Conservation (phyloP, 2,113 vertebrate genomes). For the Hippotragus niger region DNA sequence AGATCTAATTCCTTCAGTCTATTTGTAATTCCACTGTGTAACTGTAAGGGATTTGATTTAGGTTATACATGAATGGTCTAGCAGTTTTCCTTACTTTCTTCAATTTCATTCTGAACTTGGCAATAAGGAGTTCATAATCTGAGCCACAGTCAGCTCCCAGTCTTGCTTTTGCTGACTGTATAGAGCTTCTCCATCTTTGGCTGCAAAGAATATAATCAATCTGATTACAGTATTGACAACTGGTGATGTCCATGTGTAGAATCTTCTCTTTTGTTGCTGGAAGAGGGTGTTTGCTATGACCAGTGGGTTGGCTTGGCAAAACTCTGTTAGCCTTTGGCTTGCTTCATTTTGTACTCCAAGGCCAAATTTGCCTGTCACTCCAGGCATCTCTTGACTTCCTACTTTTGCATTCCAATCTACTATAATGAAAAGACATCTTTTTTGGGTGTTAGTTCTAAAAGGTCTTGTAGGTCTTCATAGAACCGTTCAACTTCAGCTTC, state of each 20-base stretch:
- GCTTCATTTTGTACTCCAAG: neutral
- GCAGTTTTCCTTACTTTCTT: neutral
- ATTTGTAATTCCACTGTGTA: neutral
- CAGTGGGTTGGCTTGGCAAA: neutral
- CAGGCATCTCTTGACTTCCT: neutral
- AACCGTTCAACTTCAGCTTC: neutral
- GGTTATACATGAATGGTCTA: neutral
- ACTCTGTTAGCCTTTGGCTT: neutral
- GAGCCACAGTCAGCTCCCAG: neutral
- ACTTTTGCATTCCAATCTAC: neutral
- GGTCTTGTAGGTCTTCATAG: neutral
- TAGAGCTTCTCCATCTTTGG: neutral
- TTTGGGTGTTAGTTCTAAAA: neutral
- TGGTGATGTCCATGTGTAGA: neutral
- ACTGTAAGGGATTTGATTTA: neutral
- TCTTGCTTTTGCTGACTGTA: neutral
- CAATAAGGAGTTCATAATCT: neutral
- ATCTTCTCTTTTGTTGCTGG: neutral
- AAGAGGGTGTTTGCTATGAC: neutral
- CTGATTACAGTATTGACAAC: neutral
- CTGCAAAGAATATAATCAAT: neutral
- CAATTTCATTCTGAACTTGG: neutral
- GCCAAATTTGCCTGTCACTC: neutral
- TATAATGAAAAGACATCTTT: neutral
- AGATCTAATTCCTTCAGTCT: neutral